Percentiles rank a stretch among this genome's conserved stretches.
These are phyloP conservation scores for Dione vanillae DNA, from an alignment of 2,888 invertebrate genomes.

Conservation along the genomic window DNA sequence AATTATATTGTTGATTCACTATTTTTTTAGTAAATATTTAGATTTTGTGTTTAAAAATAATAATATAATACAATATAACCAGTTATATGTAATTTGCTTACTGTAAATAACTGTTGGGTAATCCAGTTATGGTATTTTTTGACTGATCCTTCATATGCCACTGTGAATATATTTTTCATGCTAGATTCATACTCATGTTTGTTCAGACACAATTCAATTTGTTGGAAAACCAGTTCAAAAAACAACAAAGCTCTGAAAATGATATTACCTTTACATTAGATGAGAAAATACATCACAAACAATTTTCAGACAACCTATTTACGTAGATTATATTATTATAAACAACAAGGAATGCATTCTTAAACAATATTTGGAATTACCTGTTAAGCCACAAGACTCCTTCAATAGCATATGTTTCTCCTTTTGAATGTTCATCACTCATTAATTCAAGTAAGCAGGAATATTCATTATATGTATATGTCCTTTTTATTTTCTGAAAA, in stretches of 20 bases:
- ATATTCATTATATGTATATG: conserved; percentile 79
- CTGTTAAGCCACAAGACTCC: conserved; percentile 90
- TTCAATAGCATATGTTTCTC: conserved; percentile 82
- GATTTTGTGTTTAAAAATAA: too few relatives aligned
- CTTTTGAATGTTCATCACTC: conserved; percentile 82
- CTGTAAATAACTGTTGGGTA: conserved; percentile 89
- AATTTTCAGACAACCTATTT: too few relatives aligned
- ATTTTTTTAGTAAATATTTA: too few relatives aligned
- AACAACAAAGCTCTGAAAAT: conserved; percentile 85
- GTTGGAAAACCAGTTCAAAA: conserved; percentile 84
- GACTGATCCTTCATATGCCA: conserved; percentile 88
- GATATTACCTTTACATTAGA: conserved; percentile 11
- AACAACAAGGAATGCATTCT: background rate
- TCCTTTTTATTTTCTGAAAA: conserved; percentile 85
- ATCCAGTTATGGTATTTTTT: conserved; percentile 91
- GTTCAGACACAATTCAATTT: conserved; percentile 79
- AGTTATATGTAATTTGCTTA: conserved; percentile 65
- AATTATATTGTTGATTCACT: too few relatives aligned
- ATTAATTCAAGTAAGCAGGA: conserved; percentile 88
- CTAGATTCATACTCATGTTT: conserved; percentile 77
- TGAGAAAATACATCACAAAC: too few relatives aligned
- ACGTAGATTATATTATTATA: too few relatives aligned
- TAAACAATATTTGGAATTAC: conserved; percentile 60
- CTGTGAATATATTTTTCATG: conserved; percentile 85
- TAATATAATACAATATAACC: too few relatives aligned